Evolutionary conservation across 2,888 invertebrate species (phyloP).

Genomic region (Calameuta pallipes): DNA sequence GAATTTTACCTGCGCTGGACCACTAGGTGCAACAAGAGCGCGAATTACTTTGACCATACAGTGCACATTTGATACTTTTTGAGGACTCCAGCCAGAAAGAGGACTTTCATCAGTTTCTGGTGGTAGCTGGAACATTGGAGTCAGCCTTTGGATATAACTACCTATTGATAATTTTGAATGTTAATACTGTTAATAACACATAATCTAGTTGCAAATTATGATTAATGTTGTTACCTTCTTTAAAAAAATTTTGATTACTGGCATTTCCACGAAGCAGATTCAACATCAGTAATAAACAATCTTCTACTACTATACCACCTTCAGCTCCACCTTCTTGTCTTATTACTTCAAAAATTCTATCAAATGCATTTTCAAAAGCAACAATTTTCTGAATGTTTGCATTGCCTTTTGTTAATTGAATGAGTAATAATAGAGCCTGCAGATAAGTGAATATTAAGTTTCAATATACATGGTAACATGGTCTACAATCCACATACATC

Average conservation of each 20-base stretch:
- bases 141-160: constrained; percentile 90
- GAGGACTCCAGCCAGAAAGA: constrained; percentile 84
- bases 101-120: constrained; percentile 75
- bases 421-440: constrained; percentile 85
- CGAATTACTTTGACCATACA: constrained; percentile 91
- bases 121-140: constrained; percentile 88
- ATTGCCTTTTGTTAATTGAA: constrained; percentile 93
- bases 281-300: constrained; percentile 92
- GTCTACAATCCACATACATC: constrained; percentile 72
- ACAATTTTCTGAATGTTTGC: constrained; percentile 99
- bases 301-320: constrained; percentile 98
- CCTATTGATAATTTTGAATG: constrained; percentile 62
- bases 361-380: constrained; percentile 99
- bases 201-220: not conserved
- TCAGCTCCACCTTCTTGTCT: constrained; percentile 91
- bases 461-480: not conserved
- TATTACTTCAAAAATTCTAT: constrained; percentile 93
- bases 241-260: constrained; percentile 98
- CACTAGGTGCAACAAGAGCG: constrained; percentile 92
- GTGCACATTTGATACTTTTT: constrained; percentile 94
- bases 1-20: constrained; percentile 79
- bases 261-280: constrained; percentile 95
- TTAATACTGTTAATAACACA: not conserved
- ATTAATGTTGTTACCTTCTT: constrained; percentile 75
- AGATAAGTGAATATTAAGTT: constrained; percentile 19